Percentiles rank a stretch among this genome's conserved stretches.
Conservation (phyloP, 37 sponge, comb jelly and placozoan genomes). For the Theonella swinhoei region DNA sequence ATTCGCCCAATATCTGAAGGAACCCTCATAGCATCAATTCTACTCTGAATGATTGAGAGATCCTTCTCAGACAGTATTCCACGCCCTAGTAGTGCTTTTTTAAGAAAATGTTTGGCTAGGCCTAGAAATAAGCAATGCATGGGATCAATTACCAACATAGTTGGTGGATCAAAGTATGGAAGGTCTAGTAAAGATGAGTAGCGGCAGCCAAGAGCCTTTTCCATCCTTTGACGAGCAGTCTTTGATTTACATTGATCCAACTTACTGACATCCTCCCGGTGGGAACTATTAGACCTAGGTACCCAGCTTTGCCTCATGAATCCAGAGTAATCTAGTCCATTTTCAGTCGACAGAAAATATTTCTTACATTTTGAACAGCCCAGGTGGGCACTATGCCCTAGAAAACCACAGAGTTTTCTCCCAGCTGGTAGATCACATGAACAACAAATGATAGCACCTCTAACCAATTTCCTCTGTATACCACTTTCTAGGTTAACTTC, state of each 20-base stretch:
- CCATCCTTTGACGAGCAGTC: slow-evolving; percentile 15
- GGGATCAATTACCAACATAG: slow-evolving; percentile 57
- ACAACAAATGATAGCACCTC: slow-evolving; percentile 30
- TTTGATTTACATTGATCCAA: neutral
- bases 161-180: slow-evolving; percentile 61
- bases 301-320: too few species aligned
- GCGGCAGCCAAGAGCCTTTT: slow-evolving; percentile 26
- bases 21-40: slow-evolving; percentile 27
- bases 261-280: too few species aligned
- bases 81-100: neutral
- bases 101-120: slow-evolving; percentile 45
- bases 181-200: too few species aligned
- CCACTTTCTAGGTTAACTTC: slow-evolving; percentile 23
- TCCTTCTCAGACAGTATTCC: too few species aligned
- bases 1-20: slow-evolving; percentile 58
- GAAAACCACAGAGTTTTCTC: slow-evolving; percentile 62
- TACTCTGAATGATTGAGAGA: too few species aligned
- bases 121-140: slow-evolving; percentile 77
- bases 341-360: too few species aligned
- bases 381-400: too few species aligned
- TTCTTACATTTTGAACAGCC: too few species aligned
- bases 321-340: too few species aligned
- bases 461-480: neutral
- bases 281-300: too few species aligned
- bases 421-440: slow-evolving; percentile 67